phyloP scores from a whole-genome alignment of 2,113 vertebrate genomes.

The Tenebrosternarchus preto region DNA sequence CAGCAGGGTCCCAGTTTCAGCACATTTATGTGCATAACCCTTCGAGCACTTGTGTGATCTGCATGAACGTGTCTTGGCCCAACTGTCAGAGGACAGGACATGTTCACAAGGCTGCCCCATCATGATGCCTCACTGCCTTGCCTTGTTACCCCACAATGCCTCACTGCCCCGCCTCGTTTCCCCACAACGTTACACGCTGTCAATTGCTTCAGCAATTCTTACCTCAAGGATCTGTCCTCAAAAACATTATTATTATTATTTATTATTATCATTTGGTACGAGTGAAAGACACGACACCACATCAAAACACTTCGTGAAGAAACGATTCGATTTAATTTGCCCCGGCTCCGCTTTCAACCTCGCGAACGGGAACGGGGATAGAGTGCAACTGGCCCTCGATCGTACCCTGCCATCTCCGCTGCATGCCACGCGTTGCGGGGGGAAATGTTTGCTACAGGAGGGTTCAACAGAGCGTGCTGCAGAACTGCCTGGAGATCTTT shows the following conservation, averaged over 20 bases:
- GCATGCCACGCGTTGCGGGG: background rate
- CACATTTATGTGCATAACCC: conserved; percentile 11
- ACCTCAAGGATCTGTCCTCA: background rate
- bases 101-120: conserved; percentile 43
- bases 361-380: background rate
- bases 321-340: conserved; percentile 11
- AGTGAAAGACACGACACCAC: background rate
- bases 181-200: background rate
- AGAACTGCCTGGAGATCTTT: conserved; percentile 18
- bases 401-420: background rate
- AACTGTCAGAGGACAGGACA: conserved; percentile 42
- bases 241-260: too few relatives aligned
- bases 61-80: conserved; percentile 38
- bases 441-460: conserved; percentile 9
- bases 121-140: background rate
- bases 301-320: background rate
- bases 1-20: conserved; percentile 10
- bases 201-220: background rate
- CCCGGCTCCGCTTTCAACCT: background rate
- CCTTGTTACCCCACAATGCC: conserved; percentile 2
- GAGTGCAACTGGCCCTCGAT: background rate
- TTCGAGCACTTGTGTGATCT: conserved; percentile 25
- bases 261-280: background rate
- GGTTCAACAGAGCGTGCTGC: background rate
- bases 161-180: background rate